Conservation (phyloP, 2,888 invertebrate genomes). For the Andrena hattorfiana region DNA sequence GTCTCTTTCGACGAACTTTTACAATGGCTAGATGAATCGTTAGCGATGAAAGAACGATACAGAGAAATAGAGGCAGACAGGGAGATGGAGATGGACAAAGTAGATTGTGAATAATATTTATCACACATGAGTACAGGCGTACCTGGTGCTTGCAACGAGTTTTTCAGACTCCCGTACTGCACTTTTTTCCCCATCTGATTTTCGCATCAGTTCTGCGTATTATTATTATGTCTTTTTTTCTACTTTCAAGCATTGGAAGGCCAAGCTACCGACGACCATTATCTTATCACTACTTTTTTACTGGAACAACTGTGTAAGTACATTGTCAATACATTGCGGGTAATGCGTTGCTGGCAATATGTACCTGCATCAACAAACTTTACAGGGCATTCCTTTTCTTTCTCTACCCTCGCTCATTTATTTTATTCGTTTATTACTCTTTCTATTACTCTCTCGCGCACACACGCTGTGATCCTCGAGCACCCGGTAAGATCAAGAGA, state of each 20-base stretch:
- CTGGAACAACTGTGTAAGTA: slow-evolving; percentile 60
- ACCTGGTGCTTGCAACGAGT: slow-evolving; percentile 47
- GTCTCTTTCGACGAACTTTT: not conserved
- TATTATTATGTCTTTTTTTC: slow-evolving; percentile 18
- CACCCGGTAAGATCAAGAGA: slow-evolving; percentile 24
- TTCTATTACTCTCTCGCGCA: not conserved
- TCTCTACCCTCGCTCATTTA: not conserved
- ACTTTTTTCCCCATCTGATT: slow-evolving; percentile 29
- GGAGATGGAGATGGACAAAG: not conserved
- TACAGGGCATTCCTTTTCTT: not conserved
- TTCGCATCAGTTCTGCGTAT: slow-evolving; percentile 34
- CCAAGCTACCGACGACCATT: slow-evolving; percentile 42
- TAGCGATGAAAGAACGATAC: slow-evolving; percentile 17
- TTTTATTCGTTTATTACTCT: not conserved
- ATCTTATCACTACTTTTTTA: slow-evolving; percentile 65
- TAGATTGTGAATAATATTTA: slow-evolving; percentile 31
- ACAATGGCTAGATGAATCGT: slow-evolving; percentile 20
- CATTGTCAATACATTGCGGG: slow-evolving; percentile 51
- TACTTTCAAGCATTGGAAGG: slow-evolving; percentile 33
- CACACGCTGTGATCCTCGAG: slow-evolving; percentile 26
- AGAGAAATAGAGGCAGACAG: not conserved
- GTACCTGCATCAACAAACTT: slow-evolving; percentile 43
- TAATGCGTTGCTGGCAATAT: slow-evolving; percentile 33
- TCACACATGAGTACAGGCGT: slow-evolving; percentile 52
- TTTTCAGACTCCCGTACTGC: slow-evolving; percentile 26